Percentiles rank a stretch among this genome's conserved stretches.
Conservation (phyloP, 1,140 invertebrate genomes). For the Sitodiplosis mosellana region DNA sequence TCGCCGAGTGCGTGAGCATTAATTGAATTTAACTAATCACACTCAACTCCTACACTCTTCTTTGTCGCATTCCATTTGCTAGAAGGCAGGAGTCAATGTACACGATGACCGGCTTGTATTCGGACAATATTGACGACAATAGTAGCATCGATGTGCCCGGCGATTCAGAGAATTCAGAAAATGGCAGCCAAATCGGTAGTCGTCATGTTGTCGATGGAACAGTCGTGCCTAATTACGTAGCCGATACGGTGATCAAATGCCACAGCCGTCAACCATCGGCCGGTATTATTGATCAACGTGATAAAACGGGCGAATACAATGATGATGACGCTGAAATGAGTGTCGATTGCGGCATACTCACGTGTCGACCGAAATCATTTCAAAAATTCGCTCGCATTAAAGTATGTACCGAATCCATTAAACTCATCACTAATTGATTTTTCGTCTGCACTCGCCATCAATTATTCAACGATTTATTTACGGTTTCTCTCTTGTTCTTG, state of each 20-base stretch:
- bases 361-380: constrained; percentile 58
- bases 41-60: not conserved
- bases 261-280: constrained; percentile 58
- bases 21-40: too few species aligned
- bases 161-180: not conserved
- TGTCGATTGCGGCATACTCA: constrained; percentile 65
- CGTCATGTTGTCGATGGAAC: not conserved
- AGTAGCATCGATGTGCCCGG: constrained; percentile 25
- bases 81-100: constrained; percentile 71
- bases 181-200: constrained; percentile 5
- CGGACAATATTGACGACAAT: constrained; percentile 37
- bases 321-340: constrained; percentile 23
- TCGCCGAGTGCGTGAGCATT: too few species aligned
- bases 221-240: not conserved
- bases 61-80: not conserved
- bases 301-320: constrained; percentile 5
- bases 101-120: constrained; percentile 68
- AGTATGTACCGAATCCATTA: constrained; percentile 26
- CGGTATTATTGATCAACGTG: constrained; percentile 40
- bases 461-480: not conserved
- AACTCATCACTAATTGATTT: constrained; percentile 2
- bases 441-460: not conserved
- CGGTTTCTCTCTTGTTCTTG: constrained; percentile 8
- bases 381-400: constrained; percentile 72
- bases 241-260: constrained; percentile 42